A percentile compares a stretch with the other conserved stretches of the same genome.
phyloP scores from a whole-genome alignment of 2,888 invertebrate genomes.

The Hyles lineata region DNA sequence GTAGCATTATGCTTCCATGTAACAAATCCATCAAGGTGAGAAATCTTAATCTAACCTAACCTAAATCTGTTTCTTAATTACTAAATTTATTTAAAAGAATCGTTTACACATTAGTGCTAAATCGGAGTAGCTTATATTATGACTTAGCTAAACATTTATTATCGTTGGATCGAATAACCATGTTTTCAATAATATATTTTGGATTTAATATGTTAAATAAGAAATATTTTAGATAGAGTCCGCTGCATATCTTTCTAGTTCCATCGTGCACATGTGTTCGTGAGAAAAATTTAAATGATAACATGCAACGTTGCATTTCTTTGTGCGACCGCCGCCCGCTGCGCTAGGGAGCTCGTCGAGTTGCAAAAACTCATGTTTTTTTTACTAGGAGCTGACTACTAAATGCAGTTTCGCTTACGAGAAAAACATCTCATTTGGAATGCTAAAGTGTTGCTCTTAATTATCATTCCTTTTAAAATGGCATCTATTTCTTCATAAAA shows the following conservation, averaged over 20 bases:
- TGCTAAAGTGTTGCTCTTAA: neutral
- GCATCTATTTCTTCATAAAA: no score
- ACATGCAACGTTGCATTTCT: conserved; percentile 63
- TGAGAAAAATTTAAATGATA: conserved; percentile 73
- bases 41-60: no score
- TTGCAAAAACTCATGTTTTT: conserved; percentile 27
- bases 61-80: no score
- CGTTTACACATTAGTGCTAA: no score
- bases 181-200: neutral
- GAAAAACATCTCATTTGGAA: conserved; percentile 10
- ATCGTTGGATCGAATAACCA: neutral
- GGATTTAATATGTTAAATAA: neutral
- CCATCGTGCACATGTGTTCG: conserved; percentile 63
- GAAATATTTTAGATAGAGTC: conserved; percentile 26
- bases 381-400: neutral
- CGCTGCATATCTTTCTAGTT: conserved; percentile 54
- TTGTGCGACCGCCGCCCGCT: conserved; percentile 66
- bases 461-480: neutral
- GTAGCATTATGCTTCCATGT: no score
- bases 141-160: no score
- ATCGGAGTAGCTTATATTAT: no score
- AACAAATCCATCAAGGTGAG: no score
- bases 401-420: conserved; percentile 15
- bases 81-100: no score
- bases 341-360: conserved; percentile 41